phyloP scores from a whole-genome alignment of 2,797 vertebrate genomes.

The Rallus crepitans region DNA sequence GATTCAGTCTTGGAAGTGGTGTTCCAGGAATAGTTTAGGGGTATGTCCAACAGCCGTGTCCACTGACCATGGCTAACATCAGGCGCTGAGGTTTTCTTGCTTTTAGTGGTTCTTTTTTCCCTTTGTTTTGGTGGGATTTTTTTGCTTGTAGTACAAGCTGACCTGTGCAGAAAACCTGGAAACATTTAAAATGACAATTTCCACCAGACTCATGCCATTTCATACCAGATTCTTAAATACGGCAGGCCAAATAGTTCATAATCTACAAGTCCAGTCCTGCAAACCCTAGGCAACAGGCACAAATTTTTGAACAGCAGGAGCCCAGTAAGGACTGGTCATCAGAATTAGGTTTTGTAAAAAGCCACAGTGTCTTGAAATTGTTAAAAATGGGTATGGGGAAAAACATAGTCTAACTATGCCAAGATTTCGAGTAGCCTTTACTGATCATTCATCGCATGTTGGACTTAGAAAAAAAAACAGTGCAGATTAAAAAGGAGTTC shows the following conservation, averaged over 20 bases:
- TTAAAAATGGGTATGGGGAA: neutral
- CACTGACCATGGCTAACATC: neutral
- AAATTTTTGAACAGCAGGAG: neutral
- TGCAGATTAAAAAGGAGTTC: neutral
- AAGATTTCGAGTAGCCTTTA: neutral
- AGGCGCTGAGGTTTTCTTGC: neutral
- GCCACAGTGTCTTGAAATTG: neutral
- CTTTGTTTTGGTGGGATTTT: neutral
- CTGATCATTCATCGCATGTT: accelerated
- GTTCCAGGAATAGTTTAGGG: neutral
- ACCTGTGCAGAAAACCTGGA: neutral
- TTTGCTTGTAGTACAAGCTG: neutral
- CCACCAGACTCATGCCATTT: neutral
- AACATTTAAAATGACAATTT: neutral
- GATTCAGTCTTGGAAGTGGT: neutral
- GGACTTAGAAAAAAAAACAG: neutral
- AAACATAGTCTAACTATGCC: neutral
- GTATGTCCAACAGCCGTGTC: neutral
- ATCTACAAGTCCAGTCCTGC: neutral
- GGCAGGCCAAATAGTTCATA: neutral
- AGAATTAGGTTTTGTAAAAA: neutral
- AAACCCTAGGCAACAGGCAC: neutral
- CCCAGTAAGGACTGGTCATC: neutral
- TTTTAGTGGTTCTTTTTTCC: neutral
- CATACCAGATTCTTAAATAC: neutral